Percentiles rank a stretch among this genome's conserved stretches.
phyloP scores from a whole-genome alignment of 2,888 invertebrate genomes.

The Cantharis rufa region DNA sequence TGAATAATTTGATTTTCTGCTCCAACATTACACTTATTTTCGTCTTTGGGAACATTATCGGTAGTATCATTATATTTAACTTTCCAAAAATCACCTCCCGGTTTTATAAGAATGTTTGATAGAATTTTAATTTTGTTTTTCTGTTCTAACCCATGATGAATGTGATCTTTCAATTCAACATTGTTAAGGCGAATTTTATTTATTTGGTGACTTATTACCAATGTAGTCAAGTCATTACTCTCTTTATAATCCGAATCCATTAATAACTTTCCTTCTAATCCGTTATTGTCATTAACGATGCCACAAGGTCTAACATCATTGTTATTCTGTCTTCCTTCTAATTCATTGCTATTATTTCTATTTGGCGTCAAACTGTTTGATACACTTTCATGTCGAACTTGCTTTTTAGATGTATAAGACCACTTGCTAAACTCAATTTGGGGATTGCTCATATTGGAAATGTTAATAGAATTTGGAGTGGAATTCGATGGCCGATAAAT shows the following conservation, averaged over 20 bases:
- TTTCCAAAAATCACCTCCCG: background rate
- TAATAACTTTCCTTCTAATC: background rate
- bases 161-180: background rate
- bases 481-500: background rate
- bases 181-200: background rate
- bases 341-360: background rate
- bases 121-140: background rate
- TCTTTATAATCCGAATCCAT: background rate
- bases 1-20: background rate
- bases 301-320: background rate
- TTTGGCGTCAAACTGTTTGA: background rate
- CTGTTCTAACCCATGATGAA: background rate
- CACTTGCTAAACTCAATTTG: background rate
- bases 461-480: background rate
- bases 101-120: background rate
- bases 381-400: background rate
- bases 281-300: background rate
- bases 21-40: background rate
- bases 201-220: background rate
- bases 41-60: background rate
- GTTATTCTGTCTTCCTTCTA: background rate
- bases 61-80: background rate
- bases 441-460: background rate
- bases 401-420: background rate
- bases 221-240: background rate